phyloP scores from a whole-genome alignment of 1,140 invertebrate species.

The Drosophila subpulchrella region DNA sequence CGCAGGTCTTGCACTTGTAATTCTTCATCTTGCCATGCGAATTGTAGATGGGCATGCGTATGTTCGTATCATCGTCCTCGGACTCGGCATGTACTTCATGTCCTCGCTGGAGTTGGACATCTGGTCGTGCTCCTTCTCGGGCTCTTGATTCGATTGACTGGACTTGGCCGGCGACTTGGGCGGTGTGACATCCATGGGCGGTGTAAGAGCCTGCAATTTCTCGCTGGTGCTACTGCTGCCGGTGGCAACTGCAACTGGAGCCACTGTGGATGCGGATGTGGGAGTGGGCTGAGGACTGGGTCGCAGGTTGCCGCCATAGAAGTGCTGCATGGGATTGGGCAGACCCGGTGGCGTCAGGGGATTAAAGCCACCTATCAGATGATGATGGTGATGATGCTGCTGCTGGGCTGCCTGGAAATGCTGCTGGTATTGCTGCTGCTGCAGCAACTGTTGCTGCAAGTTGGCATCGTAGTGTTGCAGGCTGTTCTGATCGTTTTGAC shows the following conservation, averaged over 20 bases:
- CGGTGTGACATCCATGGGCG: constrained; percentile 85
- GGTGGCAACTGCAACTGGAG: constrained; percentile 3
- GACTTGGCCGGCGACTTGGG: constrained; percentile 87
- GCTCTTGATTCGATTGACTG: constrained; percentile 79
- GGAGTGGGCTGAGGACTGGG: constrained; percentile 77
- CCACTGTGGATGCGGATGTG: constrained; percentile 11
- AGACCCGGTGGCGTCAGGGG: constrained; percentile 85
- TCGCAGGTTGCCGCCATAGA: constrained; percentile 84
- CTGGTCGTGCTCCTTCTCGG: constrained; percentile 83
- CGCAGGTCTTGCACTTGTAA: constrained; percentile 97
- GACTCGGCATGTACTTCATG: constrained; percentile 85
- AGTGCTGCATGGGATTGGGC: constrained; percentile 83
- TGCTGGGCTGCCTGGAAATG: constrained; percentile 80
- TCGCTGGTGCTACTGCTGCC: constrained; percentile 43
- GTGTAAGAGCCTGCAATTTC: constrained; percentile 74
- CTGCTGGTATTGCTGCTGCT: constrained; percentile 80
- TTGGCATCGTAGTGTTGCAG: constrained; percentile 71
- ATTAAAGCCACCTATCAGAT: constrained; percentile 82
- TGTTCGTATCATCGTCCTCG: constrained; percentile 87
- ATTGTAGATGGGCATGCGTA: constrained; percentile 90
- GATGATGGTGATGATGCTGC: constrained; percentile 66
- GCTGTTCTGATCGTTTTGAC: constrained; percentile 85
- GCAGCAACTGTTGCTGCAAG: constrained; percentile 75
- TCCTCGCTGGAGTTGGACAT: constrained; percentile 85
- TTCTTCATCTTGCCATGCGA: constrained; percentile 94